These are phyloP conservation scores for Enteromius viviparus DNA, from an alignment of 2,797 vertebrate species.

Conservation along the genomic window DNA sequence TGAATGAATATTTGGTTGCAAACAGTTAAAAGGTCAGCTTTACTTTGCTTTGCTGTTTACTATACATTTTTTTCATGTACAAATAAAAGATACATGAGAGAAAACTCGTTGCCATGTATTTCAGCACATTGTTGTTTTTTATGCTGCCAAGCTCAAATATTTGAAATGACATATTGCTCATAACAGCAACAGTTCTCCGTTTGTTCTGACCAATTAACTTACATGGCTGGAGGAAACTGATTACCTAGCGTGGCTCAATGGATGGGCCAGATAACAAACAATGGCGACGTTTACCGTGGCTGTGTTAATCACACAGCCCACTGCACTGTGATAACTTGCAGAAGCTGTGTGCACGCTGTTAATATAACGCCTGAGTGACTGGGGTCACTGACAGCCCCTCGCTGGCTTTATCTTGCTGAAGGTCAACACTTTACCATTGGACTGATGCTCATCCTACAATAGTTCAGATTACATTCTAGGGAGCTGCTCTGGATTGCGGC, in stretches of 20 bases:
- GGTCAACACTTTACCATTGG: constrained; percentile 24
- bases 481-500: constrained; percentile 13
- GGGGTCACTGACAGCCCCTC: constrained; percentile 29
- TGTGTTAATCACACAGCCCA: constrained; percentile 42
- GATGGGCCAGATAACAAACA: constrained; percentile 40
- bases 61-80: not conserved
- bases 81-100: constrained; percentile 8
- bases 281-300: not conserved
- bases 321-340: constrained; percentile 38
- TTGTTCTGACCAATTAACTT: constrained; percentile 50
- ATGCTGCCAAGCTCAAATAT: constrained; percentile 22
- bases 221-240: constrained; percentile 39
- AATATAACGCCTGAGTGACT: constrained; percentile 47
- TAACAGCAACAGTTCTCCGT: constrained; percentile 31
- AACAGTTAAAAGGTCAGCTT: not conserved
- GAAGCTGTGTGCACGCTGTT: constrained; percentile 26
- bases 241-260: constrained; percentile 32
- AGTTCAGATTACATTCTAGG: constrained; percentile 18
- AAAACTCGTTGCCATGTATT: constrained; percentile 11
- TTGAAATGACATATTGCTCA: constrained; percentile 34
- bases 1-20: not conserved
- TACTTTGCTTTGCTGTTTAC: not conserved
- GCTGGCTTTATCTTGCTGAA: constrained; percentile 40
- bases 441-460: constrained; percentile 11
- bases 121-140: not conserved